Conservation (phyloP, 2,888 invertebrate species). For the Spodoptera exigua region DNA sequence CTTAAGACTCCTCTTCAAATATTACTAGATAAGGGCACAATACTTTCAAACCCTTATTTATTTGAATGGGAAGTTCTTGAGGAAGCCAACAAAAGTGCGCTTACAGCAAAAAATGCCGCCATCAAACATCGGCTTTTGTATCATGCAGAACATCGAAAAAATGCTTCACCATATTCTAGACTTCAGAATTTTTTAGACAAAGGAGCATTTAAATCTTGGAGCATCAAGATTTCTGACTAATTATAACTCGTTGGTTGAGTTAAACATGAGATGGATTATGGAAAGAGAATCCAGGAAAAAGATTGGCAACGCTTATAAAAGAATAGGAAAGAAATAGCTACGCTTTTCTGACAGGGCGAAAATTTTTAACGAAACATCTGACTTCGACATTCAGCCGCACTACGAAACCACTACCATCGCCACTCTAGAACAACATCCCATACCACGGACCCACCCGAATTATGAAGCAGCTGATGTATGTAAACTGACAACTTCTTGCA, state of each 20-base stretch:
- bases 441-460: constrained; percentile 19
- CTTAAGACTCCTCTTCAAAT: constrained; percentile 8
- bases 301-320: constrained; percentile 22
- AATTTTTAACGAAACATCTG: constrained; percentile 1
- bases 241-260: not conserved
- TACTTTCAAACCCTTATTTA: not conserved
- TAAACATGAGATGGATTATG: constrained; percentile 7
- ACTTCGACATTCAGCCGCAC: constrained; percentile 8
- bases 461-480: constrained; percentile 16
- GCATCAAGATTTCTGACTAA: constrained; percentile 11
- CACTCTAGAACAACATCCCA: constrained; percentile 29
- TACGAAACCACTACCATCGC: constrained; percentile 13
- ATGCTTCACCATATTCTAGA: constrained; percentile 29
- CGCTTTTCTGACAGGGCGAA: constrained; percentile 14
- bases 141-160: constrained; percentile 28
- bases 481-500: constrained; percentile 43
- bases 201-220: constrained; percentile 10
- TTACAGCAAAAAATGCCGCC: constrained; percentile 19
- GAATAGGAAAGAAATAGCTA: constrained; percentile 26
- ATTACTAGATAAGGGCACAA: constrained; percentile 1
- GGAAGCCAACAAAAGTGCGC: constrained; percentile 9
- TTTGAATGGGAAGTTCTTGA: constrained; percentile 12
- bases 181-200: constrained; percentile 21
- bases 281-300: constrained; percentile 12
- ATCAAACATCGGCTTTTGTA: constrained; percentile 18